Evolutionary conservation across 2,888 invertebrate genomes (phyloP).

Genomic region (Chrysolina americana): DNA sequence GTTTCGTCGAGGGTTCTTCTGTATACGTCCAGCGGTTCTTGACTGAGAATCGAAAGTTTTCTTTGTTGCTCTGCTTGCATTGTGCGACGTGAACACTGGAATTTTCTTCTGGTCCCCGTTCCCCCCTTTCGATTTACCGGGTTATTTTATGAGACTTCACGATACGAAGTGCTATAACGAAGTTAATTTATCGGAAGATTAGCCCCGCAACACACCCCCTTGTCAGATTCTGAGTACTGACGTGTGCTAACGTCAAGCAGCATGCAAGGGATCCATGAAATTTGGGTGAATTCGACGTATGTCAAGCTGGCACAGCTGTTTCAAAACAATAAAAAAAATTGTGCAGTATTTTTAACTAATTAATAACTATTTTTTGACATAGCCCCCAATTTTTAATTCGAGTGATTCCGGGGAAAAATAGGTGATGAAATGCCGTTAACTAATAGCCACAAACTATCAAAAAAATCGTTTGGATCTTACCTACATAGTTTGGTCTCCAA

Average conservation of each 20-base stretch:
- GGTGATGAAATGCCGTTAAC: too few relatives aligned
- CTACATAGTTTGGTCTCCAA: too few relatives aligned
- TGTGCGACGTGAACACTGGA: not conserved
- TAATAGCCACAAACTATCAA: too few relatives aligned
- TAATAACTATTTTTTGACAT: too few relatives aligned
- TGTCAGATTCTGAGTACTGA: not conserved
- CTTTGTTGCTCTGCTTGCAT: not conserved
- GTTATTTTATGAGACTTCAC: not conserved
- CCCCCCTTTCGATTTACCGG: not conserved
- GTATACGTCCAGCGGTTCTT: conserved; percentile 14
- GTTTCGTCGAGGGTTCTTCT: conserved; percentile 60
- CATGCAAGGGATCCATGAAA: not conserved
- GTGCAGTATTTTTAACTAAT: too few relatives aligned
- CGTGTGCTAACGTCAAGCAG: not conserved
- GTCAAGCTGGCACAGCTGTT: too few relatives aligned
- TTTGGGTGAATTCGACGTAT: not conserved
- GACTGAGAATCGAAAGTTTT: not conserved
- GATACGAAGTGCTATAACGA: not conserved
- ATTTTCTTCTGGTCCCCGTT: not conserved
- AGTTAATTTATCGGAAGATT: not conserved
- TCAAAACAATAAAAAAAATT: too few relatives aligned
- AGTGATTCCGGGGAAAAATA: too few relatives aligned
- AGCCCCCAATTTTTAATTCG: too few relatives aligned
- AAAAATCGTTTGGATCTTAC: too few relatives aligned
- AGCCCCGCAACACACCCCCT: not conserved